A percentile compares a stretch with the other conserved stretches of the same genome.
These are phyloP conservation scores for Mythimna vitellina DNA, from an alignment of 2,888 invertebrate genomes.

Conservation along the genomic window DNA sequence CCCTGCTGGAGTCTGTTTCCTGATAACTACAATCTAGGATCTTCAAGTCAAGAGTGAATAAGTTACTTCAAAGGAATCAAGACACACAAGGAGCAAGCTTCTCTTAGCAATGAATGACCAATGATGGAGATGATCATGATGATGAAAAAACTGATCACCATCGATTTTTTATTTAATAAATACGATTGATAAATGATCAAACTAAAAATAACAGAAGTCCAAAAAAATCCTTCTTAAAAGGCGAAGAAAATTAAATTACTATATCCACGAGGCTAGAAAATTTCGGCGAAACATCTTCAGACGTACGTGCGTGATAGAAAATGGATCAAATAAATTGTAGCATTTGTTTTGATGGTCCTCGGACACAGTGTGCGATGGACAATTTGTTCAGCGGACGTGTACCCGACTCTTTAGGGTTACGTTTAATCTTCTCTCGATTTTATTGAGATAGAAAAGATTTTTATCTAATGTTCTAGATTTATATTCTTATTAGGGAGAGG, in stretches of 20 bases:
- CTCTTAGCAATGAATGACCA: no score
- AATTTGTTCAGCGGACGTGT: slow-evolving; percentile 39
- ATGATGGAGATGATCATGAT: not conserved
- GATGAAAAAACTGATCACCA: not conserved
- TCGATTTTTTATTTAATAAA: not conserved
- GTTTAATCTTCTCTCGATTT: slow-evolving; percentile 49
- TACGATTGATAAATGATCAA: no score
- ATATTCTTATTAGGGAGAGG: no score
- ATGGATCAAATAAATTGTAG: slow-evolving; percentile 59
- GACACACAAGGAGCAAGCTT: no score
- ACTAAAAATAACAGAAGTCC: slow-evolving; percentile 5
- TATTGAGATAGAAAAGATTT: slow-evolving; percentile 23
- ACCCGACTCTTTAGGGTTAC: slow-evolving; percentile 28
- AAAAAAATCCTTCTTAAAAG: slow-evolving; percentile 35
- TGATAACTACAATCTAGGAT: no score
- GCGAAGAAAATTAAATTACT: slow-evolving; percentile 54
- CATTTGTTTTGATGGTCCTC: slow-evolving; percentile 62
- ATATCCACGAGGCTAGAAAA: slow-evolving; percentile 30
- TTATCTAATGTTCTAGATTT: slow-evolving; percentile 1
- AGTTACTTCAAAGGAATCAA: no score
- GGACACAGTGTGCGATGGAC: slow-evolving; percentile 42
- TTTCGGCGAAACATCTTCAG: slow-evolving; percentile 48
- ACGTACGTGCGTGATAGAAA: slow-evolving; percentile 60
- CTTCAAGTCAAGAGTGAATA: no score
- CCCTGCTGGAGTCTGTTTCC: no score